Evolutionary conservation across 2,113 vertebrate genomes (phyloP).

Genomic region (Aegypius monachus): DNA sequence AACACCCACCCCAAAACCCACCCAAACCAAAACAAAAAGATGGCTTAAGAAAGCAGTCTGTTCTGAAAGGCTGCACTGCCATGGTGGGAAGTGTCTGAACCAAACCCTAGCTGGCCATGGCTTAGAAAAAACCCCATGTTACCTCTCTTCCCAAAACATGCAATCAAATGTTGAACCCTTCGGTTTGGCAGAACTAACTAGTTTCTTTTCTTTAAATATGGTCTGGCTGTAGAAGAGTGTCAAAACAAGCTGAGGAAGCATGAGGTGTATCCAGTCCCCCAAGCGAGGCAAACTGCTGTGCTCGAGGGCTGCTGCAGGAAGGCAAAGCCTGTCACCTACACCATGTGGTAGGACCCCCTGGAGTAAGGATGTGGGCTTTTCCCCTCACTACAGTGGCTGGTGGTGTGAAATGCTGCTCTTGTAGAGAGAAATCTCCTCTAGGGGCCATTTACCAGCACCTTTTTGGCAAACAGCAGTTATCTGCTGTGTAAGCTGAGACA

Average conservation of each 20-base stretch:
- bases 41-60: neutral
- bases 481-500: neutral
- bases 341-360: neutral
- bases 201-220: neutral
- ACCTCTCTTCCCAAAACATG: neutral
- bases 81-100: neutral
- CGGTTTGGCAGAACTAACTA: neutral
- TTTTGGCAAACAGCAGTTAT: neutral
- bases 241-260: neutral
- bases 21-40: neutral
- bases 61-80: neutral
- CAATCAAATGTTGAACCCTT: neutral
- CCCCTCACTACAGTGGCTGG: neutral
- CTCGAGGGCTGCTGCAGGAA: neutral
- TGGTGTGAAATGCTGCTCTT: neutral
- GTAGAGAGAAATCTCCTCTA: neutral
- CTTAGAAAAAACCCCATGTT: neutral
- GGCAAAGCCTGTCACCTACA: neutral
- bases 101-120: neutral
- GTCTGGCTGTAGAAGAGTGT: neutral
- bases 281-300: neutral
- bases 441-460: neutral
- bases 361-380: neutral
- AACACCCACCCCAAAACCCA: neutral
- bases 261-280: rapidly evolving